phyloP scores from a whole-genome alignment of 2,888 invertebrate species.

The Hirtodrosophila histrioides region DNA sequence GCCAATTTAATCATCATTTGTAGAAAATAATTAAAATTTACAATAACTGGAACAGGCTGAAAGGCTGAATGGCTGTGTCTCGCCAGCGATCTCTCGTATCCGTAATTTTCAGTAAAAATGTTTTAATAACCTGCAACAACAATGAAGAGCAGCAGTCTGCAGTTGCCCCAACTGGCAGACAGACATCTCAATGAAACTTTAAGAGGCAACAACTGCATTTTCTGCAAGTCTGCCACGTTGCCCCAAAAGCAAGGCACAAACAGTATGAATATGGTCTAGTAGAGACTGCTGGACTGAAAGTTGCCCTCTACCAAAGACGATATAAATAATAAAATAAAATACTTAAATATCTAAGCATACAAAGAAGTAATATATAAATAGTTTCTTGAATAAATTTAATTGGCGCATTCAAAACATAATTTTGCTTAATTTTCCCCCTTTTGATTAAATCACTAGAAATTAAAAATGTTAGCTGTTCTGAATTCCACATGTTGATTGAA shows the following conservation, averaged over 20 bases:
- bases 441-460: too few species aligned
- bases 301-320: slow-evolving; percentile 1
- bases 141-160: slow-evolving; percentile 19
- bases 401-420: too few species aligned
- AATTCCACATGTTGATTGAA: too few species aligned
- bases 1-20: slow-evolving; percentile 81
- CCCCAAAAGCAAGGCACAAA: slow-evolving; percentile 2
- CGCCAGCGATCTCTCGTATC: slow-evolving; percentile 17
- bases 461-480: too few species aligned
- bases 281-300: not conserved
- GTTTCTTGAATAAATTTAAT: too few species aligned
- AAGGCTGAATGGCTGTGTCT: not conserved
- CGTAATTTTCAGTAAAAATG: slow-evolving; percentile 45
- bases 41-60: slow-evolving; percentile 44
- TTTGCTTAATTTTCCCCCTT: too few species aligned
- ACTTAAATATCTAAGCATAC: too few species aligned
- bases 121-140: slow-evolving; percentile 61
- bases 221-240: slow-evolving; percentile 14
- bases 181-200: slow-evolving; percentile 52
- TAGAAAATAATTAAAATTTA: slow-evolving; percentile 80
- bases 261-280: not conserved
- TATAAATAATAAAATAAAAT: too few species aligned
- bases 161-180: slow-evolving; percentile 10
- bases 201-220: slow-evolving; percentile 29
- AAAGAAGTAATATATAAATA: too few species aligned